Percentiles rank a stretch among this genome's conserved stretches.
Evolutionary conservation across 2,113 vertebrate species (phyloP).

Genomic region (Ahaetulla prasina): DNA sequence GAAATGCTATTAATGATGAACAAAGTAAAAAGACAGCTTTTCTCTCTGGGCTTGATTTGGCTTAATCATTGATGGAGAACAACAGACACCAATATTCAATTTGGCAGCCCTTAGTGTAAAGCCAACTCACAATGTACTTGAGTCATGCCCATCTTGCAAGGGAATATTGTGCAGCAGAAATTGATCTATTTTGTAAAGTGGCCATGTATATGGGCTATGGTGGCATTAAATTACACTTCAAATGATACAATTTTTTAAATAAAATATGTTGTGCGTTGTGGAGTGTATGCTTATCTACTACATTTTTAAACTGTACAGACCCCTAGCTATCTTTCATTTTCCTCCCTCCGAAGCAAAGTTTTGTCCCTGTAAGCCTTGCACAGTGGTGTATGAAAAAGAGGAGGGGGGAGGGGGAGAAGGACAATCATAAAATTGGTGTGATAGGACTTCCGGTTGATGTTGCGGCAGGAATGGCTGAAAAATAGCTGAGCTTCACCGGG

Average conservation of each 20-base stretch:
- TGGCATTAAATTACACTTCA: not conserved
- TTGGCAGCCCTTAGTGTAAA: not conserved
- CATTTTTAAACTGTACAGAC: not conserved
- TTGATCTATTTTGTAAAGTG: not conserved
- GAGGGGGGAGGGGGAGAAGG: not conserved
- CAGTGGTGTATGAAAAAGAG: not conserved
- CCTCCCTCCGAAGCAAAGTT: not conserved
- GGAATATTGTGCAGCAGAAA: not conserved
- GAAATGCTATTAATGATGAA: conserved; percentile 12
- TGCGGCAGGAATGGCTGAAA: too few species aligned
- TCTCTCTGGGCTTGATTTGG: not conserved
- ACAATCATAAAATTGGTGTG: not conserved
- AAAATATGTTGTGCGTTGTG: not conserved
- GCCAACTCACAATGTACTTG: not conserved
- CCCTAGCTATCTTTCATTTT: not conserved
- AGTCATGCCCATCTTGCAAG: not conserved
- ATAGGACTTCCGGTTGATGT: not conserved
- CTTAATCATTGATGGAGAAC: not conserved
- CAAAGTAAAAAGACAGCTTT: conserved; percentile 3
- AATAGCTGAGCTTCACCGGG: too few species aligned
- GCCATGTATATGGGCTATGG: not conserved
- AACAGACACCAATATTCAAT: not conserved
- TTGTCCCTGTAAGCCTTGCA: not conserved
- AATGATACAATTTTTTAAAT: not conserved
- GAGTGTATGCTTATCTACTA: not conserved